These are phyloP conservation scores for Suillia variegata DNA, from an alignment of 2,888 invertebrate species.

Conservation along the genomic window DNA sequence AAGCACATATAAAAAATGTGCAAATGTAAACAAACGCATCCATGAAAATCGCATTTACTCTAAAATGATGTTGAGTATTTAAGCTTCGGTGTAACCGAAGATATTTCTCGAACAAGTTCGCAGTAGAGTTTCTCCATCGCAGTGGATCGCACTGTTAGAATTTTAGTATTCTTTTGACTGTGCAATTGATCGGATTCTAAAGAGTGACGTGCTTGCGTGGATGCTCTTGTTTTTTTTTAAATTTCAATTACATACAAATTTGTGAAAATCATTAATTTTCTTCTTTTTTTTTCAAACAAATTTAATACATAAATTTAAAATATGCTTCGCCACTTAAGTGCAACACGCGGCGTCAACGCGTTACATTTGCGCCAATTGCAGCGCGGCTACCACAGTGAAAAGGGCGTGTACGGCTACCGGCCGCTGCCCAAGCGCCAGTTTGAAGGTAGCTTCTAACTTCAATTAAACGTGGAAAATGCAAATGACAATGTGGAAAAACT, in stretches of 20 bases:
- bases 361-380: conserved; percentile 26
- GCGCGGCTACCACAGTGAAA: conserved; percentile 52
- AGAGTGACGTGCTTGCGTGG: too few relatives aligned
- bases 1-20: too few relatives aligned
- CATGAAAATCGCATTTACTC: too few relatives aligned
- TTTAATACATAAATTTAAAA: conserved; percentile 1
- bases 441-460: too few relatives aligned
- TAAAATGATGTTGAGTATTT: too few relatives aligned
- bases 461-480: not conserved
- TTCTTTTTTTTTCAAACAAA: too few relatives aligned
- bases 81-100: too few relatives aligned
- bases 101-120: too few relatives aligned
- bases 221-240: not conserved
- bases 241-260: not conserved
- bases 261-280: not conserved
- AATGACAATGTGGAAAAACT: too few relatives aligned
- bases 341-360: conserved; percentile 24
- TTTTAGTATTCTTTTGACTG: not conserved
- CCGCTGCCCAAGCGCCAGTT: conserved; percentile 45
- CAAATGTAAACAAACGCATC: too few relatives aligned
- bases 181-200: not conserved
- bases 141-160: too few relatives aligned
- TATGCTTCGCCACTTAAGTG: conserved; percentile 35
- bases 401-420: conserved; percentile 58
- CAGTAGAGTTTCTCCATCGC: too few relatives aligned